Conservation (phyloP, 1,140 invertebrate species). For the Drosophila nikananu region DNA sequence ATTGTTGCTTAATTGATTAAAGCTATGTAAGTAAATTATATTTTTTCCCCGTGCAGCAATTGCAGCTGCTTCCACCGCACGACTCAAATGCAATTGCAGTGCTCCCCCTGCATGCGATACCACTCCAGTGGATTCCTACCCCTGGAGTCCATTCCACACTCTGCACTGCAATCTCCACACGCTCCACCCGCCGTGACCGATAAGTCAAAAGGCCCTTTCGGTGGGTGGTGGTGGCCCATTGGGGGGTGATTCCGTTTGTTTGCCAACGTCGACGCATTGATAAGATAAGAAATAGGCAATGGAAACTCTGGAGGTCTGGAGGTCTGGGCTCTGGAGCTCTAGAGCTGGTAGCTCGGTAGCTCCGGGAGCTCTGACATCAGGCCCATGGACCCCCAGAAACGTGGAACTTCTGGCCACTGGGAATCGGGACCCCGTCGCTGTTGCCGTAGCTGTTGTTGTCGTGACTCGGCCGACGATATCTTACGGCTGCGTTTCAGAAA, state of each 20-base stretch:
- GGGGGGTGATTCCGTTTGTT: constrained; percentile 53
- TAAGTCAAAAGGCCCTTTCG: constrained; percentile 47
- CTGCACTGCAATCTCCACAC: neutral
- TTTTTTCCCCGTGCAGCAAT: constrained; percentile 10
- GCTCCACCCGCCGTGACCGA: constrained; percentile 50
- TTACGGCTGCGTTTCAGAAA: constrained; percentile 55
- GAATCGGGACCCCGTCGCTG: constrained; percentile 5
- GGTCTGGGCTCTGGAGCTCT: constrained; percentile 1
- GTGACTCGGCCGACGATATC: constrained; percentile 51
- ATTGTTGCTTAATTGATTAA: neutral
- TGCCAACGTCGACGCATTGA: constrained; percentile 61
- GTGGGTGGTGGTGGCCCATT: constrained; percentile 33
- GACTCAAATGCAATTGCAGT: constrained; percentile 33
- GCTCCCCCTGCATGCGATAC: neutral
- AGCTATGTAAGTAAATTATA: neutral
- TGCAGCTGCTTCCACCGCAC: constrained; percentile 24
- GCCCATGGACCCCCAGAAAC: constrained; percentile 21
- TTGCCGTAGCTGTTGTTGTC: constrained; percentile 22
- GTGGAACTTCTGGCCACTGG: constrained; percentile 11
- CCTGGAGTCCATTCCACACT: constrained; percentile 4
- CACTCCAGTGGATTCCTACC: neutral
- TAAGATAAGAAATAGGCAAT: constrained; percentile 71
- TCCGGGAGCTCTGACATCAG: constrained; percentile 16
- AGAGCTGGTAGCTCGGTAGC: neutral
- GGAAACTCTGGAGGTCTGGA: neutral